Conservation (phyloP, 2,113 vertebrate genomes). For the Nothoprocta pentlandii region DNA sequence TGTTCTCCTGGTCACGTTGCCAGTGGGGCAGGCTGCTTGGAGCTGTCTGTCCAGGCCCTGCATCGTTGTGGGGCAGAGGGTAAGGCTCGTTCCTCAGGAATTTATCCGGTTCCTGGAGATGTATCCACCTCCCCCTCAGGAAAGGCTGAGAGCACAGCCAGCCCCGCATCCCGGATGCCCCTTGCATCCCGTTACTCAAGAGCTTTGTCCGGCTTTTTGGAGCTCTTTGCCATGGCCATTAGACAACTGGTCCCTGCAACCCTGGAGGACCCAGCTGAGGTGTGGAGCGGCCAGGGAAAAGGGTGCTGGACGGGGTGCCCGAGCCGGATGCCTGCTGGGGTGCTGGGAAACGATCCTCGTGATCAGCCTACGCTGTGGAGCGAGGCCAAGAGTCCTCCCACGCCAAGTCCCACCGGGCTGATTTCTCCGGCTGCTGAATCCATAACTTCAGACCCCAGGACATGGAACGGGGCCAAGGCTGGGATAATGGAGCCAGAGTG, state of each 20-base stretch:
- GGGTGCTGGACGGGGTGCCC: background rate
- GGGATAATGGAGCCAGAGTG: constrained; percentile 51
- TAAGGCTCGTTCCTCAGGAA: background rate
- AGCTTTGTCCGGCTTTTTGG: background rate
- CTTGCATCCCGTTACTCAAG: background rate
- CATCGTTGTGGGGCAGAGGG: background rate
- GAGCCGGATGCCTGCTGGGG: background rate
- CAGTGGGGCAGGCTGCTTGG: background rate
- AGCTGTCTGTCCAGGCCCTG: background rate
- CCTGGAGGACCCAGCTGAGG: background rate
- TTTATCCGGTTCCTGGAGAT: background rate
- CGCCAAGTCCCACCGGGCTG: constrained; percentile 6
- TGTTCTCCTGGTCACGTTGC: background rate
- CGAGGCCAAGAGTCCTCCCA: constrained; percentile 58
- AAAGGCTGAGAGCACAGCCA: background rate
- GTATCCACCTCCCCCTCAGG: background rate
- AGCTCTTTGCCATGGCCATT: fast-evolving
- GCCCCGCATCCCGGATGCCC: background rate
- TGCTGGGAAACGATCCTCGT: constrained; percentile 28
- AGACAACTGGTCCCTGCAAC: background rate
- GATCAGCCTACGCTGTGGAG: constrained; percentile 59
- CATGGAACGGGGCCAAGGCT: constrained; percentile 16
- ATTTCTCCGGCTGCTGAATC: constrained; percentile 63
- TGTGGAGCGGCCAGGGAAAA: background rate
- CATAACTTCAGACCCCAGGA: constrained; percentile 63